These are phyloP conservation scores for Noctua pronuba DNA, from an alignment of 2,888 invertebrate species.

Conservation along the genomic window DNA sequence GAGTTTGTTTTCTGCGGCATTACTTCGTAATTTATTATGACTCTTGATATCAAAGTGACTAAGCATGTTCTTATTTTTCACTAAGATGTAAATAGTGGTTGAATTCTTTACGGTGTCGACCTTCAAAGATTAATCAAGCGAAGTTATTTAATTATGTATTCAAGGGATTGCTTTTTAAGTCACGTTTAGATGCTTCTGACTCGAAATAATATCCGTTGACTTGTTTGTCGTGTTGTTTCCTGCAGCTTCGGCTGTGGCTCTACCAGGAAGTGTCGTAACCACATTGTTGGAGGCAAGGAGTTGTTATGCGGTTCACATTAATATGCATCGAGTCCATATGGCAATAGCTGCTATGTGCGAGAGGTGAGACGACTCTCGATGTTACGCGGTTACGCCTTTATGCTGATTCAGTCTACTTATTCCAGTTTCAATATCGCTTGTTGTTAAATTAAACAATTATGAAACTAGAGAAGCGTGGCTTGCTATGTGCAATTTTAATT, in stretches of 20 bases:
- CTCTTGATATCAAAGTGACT: conserved; percentile 23
- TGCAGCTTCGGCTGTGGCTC: conserved; percentile 57
- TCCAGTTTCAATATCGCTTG: conserved; percentile 65
- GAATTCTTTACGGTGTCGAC: background rate
- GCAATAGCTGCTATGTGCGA: conserved; percentile 71
- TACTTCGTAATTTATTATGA: conserved; percentile 38
- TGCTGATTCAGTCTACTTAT: conserved; percentile 70
- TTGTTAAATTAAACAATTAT: conserved; percentile 62
- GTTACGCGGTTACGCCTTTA: conserved; percentile 69
- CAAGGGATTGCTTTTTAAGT: conserved; percentile 24
- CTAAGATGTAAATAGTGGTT: background rate
- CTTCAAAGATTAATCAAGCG: conserved; percentile 6
- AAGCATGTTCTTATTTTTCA: conserved; percentile 18
- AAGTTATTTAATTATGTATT: conserved; percentile 19
- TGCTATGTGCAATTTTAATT: conserved; percentile 46
- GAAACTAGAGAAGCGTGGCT: conserved; percentile 57
- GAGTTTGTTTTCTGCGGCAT: conserved; percentile 61
- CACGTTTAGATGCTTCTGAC: conserved; percentile 28
- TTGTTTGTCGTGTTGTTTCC: conserved; percentile 69
- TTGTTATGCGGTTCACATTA: conserved; percentile 82
- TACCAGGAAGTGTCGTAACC: conserved; percentile 85
- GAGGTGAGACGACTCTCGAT: conserved; percentile 72
- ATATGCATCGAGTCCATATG: conserved; percentile 82
- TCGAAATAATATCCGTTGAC: conserved; percentile 34
- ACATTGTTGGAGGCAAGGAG: conserved; percentile 79